A percentile compares a stretch with the other conserved stretches of the same genome.
Conservation (phyloP, 1,140 invertebrate genomes). For the Drosophila albomicans region DNA sequence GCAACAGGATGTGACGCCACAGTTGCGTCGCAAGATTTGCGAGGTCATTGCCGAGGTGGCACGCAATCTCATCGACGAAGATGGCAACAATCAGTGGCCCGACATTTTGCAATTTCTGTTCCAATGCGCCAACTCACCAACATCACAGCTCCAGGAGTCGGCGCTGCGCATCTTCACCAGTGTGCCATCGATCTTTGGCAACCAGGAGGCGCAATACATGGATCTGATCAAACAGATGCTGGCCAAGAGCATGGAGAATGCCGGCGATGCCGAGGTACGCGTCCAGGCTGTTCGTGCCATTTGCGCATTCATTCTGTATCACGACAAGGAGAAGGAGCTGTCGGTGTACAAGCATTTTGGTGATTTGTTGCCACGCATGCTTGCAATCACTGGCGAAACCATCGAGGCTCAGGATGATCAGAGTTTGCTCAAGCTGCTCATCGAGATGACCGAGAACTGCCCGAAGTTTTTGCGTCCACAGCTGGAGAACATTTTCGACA, state of each 20-base stretch:
- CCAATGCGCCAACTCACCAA: slow-evolving; percentile 94
- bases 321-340: slow-evolving; percentile 94
- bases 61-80: slow-evolving; percentile 97
- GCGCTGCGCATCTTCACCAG: slow-evolving; percentile 91
- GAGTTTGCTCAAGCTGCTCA: slow-evolving; percentile 94
- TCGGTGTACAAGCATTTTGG: slow-evolving; percentile 94
- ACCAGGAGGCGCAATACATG: slow-evolving; percentile 96
- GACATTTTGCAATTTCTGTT: slow-evolving; percentile 98
- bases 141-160: slow-evolving; percentile 94
- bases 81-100: slow-evolving; percentile 98
- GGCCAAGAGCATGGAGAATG: slow-evolving; percentile 89
- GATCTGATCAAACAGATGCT: slow-evolving; percentile 98
- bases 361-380: slow-evolving; percentile 92
- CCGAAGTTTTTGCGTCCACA: slow-evolving; percentile 97
- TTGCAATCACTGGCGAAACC: slow-evolving; percentile 88
- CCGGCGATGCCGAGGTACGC: slow-evolving; percentile 89
- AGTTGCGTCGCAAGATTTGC: slow-evolving; percentile 94
- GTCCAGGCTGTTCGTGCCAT: slow-evolving; percentile 94
- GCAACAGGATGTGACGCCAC: slow-evolving; percentile 91
- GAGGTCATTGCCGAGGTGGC: slow-evolving; percentile 98
- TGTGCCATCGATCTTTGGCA: slow-evolving; percentile 98
- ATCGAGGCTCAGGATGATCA: slow-evolving; percentile 95
- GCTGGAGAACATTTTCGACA: slow-evolving; percentile 93
- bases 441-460: slow-evolving; percentile 96
- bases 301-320: slow-evolving; percentile 95